A percentile compares a stretch with the other conserved stretches of the same genome.
phyloP scores from a whole-genome alignment of 2,888 invertebrate species.

The Tetranychus truncatus region DNA sequence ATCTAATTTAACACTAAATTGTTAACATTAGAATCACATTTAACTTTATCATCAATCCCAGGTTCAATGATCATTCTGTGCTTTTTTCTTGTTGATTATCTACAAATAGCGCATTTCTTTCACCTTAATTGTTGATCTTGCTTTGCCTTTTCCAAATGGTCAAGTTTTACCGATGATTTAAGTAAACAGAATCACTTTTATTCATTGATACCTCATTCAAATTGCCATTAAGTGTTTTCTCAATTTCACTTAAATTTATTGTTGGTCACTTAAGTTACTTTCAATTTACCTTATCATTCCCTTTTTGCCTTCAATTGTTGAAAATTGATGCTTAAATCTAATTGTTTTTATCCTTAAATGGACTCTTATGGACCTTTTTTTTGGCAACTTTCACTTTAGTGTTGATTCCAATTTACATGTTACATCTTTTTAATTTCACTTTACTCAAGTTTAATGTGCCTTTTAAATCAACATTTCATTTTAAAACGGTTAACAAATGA shows the following conservation, averaged over 20 bases:
- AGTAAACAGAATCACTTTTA: background rate
- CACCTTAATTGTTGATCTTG: background rate
- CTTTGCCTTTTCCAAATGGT: background rate
- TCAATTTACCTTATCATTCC: too few relatives aligned
- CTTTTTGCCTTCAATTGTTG: background rate
- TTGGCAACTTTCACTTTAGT: background rate
- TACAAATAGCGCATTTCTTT: too few relatives aligned
- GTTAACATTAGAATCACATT: background rate
- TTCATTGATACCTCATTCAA: background rate
- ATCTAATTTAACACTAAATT: background rate
- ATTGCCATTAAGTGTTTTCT: background rate
- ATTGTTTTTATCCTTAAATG: background rate
- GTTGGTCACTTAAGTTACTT: background rate
- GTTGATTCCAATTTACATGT: background rate
- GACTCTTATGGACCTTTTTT: background rate
- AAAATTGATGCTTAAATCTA: background rate
- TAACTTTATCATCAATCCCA: background rate
- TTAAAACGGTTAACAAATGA: too few relatives aligned
- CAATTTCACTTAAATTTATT: background rate
- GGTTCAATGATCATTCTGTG: background rate
- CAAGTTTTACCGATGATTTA: too few relatives aligned
- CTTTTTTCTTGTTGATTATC: background rate
- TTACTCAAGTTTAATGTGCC: too few relatives aligned
- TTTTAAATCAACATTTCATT: too few relatives aligned
- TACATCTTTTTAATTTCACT: background rate